phyloP scores from a whole-genome alignment of 2,888 invertebrate species.

The Timema cristinae region DNA sequence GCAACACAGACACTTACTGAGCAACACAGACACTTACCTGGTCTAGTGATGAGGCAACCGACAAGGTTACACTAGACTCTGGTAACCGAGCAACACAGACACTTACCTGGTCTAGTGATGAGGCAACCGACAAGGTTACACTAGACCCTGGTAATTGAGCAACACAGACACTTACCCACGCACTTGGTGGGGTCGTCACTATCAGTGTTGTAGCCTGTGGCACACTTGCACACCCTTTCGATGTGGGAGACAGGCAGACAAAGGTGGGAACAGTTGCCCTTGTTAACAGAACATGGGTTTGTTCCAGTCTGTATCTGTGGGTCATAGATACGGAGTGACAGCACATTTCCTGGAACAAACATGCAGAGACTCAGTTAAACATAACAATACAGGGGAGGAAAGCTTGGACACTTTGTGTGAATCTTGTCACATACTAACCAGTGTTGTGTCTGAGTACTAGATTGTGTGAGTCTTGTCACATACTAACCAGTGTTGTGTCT shows the following conservation, averaged over 20 bases:
- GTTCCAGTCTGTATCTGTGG: constrained; percentile 57
- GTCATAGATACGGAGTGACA: constrained; percentile 68
- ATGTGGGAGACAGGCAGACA: constrained; percentile 61
- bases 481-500: constrained; percentile 56
- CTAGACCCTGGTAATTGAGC: too few species aligned
- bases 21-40: too few species aligned
- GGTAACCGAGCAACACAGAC: too few species aligned
- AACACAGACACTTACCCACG: constrained; percentile 40
- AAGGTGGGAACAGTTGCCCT: constrained; percentile 65
- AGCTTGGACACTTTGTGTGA: too few species aligned
- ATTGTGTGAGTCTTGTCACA: constrained; percentile 35
- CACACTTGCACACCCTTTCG: constrained; percentile 66
- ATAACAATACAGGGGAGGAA: too few species aligned
- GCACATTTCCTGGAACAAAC: constrained; percentile 53
- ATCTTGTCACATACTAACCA: constrained; percentile 40
- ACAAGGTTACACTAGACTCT: too few species aligned
- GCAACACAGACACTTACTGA: too few species aligned
- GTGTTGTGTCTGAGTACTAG: constrained; percentile 57
- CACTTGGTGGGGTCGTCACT: constrained; percentile 52
- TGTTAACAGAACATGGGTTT: constrained; percentile 54
- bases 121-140: too few species aligned
- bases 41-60: too few species aligned
- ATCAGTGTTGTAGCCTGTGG: constrained; percentile 62
- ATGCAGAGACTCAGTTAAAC: background rate
- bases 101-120: too few species aligned